phyloP scores from a whole-genome alignment of 2,888 invertebrate genomes.

The Dorcus hopei region DNA sequence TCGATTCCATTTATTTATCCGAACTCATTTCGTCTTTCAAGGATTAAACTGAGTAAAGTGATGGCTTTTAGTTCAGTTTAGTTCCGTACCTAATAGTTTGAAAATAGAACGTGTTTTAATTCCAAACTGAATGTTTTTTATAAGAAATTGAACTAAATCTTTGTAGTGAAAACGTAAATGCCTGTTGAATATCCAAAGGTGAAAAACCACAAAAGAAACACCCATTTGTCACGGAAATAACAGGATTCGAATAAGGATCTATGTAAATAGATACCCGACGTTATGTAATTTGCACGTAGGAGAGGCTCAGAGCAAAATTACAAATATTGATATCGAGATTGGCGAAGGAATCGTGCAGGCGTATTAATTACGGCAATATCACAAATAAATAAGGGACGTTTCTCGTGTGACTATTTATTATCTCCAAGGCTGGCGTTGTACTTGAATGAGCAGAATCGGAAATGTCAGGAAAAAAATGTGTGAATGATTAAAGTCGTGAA shows the following conservation, averaged over 20 bases:
- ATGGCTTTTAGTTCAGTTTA: no score
- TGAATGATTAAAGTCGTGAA: slow-evolving; percentile 9
- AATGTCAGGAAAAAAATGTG: slow-evolving; percentile 1
- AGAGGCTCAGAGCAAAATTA: slow-evolving; percentile 4
- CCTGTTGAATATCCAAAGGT: no score
- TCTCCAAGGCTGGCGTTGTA: slow-evolving; percentile 4
- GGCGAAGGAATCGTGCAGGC: slow-evolving; percentile 4
- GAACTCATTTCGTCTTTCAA: no score
- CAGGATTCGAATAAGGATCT: slow-evolving; percentile 9
- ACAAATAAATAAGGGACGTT: slow-evolving; percentile 5
- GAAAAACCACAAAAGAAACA: background rate
- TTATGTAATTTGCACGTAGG: slow-evolving; percentile 6
- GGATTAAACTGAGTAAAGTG: no score
- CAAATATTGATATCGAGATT: background rate
- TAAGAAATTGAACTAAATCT: no score
- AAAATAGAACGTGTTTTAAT: no score
- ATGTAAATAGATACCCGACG: slow-evolving; percentile 2
- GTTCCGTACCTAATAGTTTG: no score
- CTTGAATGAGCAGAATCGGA: background rate
- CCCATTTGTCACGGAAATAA: slow-evolving; percentile 5
- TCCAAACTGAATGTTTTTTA: no score
- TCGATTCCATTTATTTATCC: no score
- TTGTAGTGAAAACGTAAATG: no score
- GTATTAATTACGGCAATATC: slow-evolving; percentile 5
- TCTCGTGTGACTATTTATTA: slow-evolving; percentile 9